Conservation (phyloP, 2,888 invertebrate species). For the Callimorpha dominula region DNA sequence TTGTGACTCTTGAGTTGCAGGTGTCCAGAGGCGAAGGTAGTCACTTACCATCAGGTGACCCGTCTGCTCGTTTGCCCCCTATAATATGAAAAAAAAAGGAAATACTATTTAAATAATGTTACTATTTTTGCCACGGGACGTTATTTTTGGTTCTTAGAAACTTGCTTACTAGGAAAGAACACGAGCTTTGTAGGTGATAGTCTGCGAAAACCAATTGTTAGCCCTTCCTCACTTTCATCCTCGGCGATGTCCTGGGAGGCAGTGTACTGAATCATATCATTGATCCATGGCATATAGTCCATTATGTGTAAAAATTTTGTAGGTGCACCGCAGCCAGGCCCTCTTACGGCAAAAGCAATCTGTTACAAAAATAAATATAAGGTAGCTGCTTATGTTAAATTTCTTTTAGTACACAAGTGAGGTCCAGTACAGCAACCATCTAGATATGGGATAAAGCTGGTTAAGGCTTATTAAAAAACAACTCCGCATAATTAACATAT, state of each 20-base stretch:
- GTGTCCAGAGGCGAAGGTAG: too few relatives aligned
- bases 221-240: constrained; percentile 4
- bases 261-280: constrained; percentile 55
- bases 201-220: constrained; percentile 38
- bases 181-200: constrained; percentile 46
- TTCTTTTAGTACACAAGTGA: not conserved
- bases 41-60: too few relatives aligned
- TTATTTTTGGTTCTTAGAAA: not conserved
- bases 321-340: constrained; percentile 73
- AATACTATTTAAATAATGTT: too few relatives aligned
- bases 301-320: constrained; percentile 66
- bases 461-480: too few relatives aligned
- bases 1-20: too few relatives aligned
- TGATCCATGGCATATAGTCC: constrained; percentile 68
- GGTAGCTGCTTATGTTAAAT: too few relatives aligned
- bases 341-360: constrained; percentile 70
- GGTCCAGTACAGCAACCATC: too few relatives aligned
- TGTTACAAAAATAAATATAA: constrained; percentile 27
- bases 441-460: too few relatives aligned
- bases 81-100: too few relatives aligned
- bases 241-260: constrained; percentile 20
- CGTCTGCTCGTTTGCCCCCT: too few relatives aligned
- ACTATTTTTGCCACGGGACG: too few relatives aligned
- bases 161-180: constrained; percentile 40
- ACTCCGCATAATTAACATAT: too few relatives aligned